Conservation (phyloP, 2,113 vertebrate species). For the Desmodus rotundus region DNA sequence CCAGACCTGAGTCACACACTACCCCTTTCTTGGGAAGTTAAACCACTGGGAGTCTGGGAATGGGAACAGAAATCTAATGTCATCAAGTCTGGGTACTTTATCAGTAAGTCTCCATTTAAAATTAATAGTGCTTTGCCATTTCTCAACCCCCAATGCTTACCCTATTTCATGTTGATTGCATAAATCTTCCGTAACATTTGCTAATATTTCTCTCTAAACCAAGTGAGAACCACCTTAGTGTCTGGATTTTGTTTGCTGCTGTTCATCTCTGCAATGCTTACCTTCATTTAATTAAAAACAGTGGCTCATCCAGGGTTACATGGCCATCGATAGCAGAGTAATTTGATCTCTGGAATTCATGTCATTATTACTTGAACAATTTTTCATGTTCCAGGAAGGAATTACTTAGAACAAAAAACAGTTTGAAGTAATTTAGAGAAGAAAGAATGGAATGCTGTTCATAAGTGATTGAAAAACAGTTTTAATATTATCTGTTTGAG, state of each 20-base stretch:
- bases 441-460: neutral
- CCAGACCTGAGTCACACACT: neutral
- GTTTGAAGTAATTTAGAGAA: conserved; percentile 6
- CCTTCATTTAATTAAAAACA: conserved; percentile 20
- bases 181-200: neutral
- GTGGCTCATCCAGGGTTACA: neutral
- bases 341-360: conserved; percentile 14
- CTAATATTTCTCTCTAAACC: conserved; percentile 30
- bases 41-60: conserved; percentile 30
- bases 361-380: neutral
- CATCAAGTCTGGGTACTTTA: conserved; percentile 14
- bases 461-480: conserved; percentile 28
- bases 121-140: conserved; percentile 6
- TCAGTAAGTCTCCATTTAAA: conserved; percentile 21
- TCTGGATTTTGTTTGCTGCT: conserved; percentile 14
- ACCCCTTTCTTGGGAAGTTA: neutral
- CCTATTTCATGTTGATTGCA: neutral
- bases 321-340: neutral
- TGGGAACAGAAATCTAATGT: conserved; percentile 28
- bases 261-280: neutral
- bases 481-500: neutral
- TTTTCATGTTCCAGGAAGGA: conserved; percentile 10
- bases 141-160: neutral
- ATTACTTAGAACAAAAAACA: conserved; percentile 17
- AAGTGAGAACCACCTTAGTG: neutral